Percentiles rank a stretch among this genome's conserved stretches.
Evolutionary conservation across 2,797 vertebrate species (phyloP).

Genomic region (Leucoraja ocellata): DNA sequence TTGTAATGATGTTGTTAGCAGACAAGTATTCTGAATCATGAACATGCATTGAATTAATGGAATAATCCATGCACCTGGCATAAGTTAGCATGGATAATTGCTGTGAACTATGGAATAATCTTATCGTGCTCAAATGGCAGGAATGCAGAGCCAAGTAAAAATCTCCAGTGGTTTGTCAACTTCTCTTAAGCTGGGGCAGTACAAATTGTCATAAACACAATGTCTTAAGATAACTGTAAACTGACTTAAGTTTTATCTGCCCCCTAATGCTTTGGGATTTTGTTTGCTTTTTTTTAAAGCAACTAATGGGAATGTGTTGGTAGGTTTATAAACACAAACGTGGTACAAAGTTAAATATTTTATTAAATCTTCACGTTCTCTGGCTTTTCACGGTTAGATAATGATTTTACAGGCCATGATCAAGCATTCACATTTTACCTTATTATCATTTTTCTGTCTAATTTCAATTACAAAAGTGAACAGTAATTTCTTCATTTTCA

Average conservation of each 20-base stretch:
- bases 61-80: background rate
- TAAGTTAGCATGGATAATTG: slow-evolving; percentile 32
- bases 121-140: background rate
- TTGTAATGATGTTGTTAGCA: slow-evolving; percentile 49
- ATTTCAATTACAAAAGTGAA: background rate
- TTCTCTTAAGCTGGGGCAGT: background rate
- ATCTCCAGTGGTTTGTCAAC: background rate
- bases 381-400: background rate
- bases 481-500: background rate
- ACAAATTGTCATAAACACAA: background rate
- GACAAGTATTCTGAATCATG: slow-evolving; percentile 41
- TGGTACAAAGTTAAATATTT: background rate
- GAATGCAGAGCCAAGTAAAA: background rate
- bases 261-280: background rate
- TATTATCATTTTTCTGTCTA: background rate
- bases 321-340: background rate
- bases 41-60: slow-evolving; percentile 33
- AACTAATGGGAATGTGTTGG: background rate
- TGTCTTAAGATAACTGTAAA: background rate
- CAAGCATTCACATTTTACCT: background rate
- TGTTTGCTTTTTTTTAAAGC: background rate
- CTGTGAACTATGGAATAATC: background rate
- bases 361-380: background rate
- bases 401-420: background rate
- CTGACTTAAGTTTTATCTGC: background rate